phyloP scores from a whole-genome alignment of 2,888 invertebrate species.

The Strigamia maritima region DNA sequence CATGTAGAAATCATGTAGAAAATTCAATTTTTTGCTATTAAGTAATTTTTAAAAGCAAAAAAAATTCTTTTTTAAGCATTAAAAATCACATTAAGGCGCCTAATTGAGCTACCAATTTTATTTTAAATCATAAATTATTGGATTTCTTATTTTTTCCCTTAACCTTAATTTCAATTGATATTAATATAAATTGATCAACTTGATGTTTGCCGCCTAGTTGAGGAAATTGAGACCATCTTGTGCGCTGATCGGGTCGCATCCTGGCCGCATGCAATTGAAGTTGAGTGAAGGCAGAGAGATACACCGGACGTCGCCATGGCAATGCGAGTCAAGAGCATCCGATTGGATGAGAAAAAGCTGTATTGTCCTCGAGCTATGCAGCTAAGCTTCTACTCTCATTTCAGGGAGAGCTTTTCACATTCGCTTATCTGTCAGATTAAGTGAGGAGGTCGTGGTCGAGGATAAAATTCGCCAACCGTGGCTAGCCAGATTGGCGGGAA shows the following conservation, averaged over 20 bases:
- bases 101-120: no score
- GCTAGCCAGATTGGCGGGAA: constrained; percentile 8
- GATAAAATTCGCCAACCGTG: background rate
- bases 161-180: background rate
- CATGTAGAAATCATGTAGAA: no score
- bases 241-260: background rate
- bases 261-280: background rate
- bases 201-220: background rate
- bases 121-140: no score
- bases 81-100: no score
- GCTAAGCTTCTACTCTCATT: background rate
- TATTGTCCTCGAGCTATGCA: background rate
- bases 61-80: no score
- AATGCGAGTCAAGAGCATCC: background rate
- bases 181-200: background rate
- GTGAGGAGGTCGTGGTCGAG: background rate
- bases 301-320: background rate
- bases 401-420: constrained; percentile 5
- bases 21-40: no score
- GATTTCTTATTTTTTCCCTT: no score
- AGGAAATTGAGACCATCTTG: background rate
- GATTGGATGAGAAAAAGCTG: background rate
- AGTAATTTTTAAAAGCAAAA: no score
- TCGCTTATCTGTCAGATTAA: constrained; percentile 18
- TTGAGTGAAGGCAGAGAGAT: background rate